Evolutionary conservation across 2,797 vertebrate genomes (phyloP).

Genomic region (Microcaecilia unicolor): DNA sequence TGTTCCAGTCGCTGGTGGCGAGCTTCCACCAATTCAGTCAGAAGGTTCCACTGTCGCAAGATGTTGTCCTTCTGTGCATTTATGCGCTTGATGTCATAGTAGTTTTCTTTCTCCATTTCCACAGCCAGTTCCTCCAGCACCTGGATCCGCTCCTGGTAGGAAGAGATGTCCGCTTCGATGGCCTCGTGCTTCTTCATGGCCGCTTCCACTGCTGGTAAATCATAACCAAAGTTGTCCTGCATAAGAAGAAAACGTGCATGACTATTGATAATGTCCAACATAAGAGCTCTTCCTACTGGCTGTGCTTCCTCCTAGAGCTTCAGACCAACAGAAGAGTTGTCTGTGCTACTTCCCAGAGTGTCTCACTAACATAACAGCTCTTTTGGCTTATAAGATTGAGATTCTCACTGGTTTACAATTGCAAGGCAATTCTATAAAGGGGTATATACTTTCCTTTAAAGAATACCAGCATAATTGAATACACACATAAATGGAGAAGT

Average conservation of each 20-base stretch:
- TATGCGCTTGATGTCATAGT: slow-evolving; percentile 80
- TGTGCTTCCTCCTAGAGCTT: too few relatives aligned
- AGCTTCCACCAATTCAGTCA: slow-evolving; percentile 74
- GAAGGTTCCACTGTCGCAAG: slow-evolving; percentile 80
- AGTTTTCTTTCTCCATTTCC: slow-evolving; percentile 78
- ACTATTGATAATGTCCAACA: too few relatives aligned
- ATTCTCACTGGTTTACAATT: too few relatives aligned
- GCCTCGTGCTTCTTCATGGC: slow-evolving; percentile 97
- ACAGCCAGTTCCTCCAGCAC: slow-evolving; percentile 76
- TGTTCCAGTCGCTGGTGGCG: slow-evolving; percentile 75
- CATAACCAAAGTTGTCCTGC: slow-evolving; percentile 93
- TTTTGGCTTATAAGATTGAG: too few relatives aligned
- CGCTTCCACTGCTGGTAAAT: slow-evolving; percentile 86
- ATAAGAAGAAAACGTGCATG: neutral
- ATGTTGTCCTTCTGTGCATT: slow-evolving; percentile 79
- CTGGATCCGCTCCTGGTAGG: slow-evolving; percentile 84
- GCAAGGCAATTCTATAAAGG: too few relatives aligned
- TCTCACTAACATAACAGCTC: too few relatives aligned
- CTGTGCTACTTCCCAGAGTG: too few relatives aligned
- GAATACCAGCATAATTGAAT: too few relatives aligned
- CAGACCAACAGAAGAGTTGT: too few relatives aligned
- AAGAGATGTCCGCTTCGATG: slow-evolving; percentile 88
- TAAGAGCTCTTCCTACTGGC: too few relatives aligned
- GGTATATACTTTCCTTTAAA: too few relatives aligned
- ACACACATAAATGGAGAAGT: too few relatives aligned